A percentile compares a stretch with the other conserved stretches of the same genome.
Evolutionary conservation across 2,797 vertebrate genomes (phyloP).

Genomic region (Crypturellus tataupa): DNA sequence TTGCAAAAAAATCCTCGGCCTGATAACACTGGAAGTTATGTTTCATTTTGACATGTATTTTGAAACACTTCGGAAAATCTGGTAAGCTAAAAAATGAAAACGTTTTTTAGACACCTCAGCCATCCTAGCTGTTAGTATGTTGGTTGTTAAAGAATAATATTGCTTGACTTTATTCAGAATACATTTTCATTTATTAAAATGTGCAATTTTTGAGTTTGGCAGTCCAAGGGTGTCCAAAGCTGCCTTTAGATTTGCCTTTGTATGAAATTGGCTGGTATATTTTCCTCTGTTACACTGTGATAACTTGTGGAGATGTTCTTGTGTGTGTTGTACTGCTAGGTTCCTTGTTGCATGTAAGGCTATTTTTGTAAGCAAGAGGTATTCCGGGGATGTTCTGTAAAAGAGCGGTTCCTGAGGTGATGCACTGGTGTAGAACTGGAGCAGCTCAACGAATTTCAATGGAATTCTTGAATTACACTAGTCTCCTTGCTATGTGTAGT

Average conservation of each 20-base stretch:
- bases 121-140: not conserved
- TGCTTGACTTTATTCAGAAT: constrained; percentile 29
- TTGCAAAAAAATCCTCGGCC: not conserved
- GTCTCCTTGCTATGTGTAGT: constrained; percentile 64
- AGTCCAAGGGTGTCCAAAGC: constrained; percentile 18
- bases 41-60: not conserved
- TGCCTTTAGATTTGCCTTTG: constrained; percentile 54
- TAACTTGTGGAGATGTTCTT: constrained; percentile 65
- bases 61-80: not conserved
- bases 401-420: constrained; percentile 43
- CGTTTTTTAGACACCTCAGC: not conserved
- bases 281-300: constrained; percentile 71
- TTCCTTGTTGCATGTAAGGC: constrained; percentile 63
- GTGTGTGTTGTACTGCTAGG: constrained; percentile 43
- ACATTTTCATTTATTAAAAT: not conserved
- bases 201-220: constrained; percentile 27
- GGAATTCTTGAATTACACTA: constrained; percentile 62
- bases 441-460: constrained; percentile 64
- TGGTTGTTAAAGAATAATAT: not conserved
- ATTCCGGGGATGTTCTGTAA: constrained; percentile 42
- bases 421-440: constrained; percentile 64
- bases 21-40: not conserved
- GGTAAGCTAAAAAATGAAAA: not conserved
- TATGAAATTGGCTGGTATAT: constrained; percentile 50
- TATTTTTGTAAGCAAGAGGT: constrained; percentile 43